Conservation (phyloP, 1,140 invertebrate genomes). For the Caenorhabditis briggsae region DNA sequence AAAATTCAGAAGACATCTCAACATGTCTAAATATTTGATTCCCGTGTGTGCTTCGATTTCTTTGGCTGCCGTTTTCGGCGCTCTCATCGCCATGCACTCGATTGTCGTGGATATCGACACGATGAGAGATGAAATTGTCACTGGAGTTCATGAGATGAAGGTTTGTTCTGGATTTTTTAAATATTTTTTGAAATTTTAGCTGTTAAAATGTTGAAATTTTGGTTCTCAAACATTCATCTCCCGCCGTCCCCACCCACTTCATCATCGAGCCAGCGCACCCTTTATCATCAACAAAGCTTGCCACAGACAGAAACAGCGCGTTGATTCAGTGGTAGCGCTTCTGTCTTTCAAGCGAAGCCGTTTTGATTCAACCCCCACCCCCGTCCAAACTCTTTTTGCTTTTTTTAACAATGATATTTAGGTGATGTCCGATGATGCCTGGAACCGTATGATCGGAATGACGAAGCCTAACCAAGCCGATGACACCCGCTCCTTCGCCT, state of each 20-base stretch:
- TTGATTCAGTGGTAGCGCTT: no score
- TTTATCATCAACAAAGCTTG: no score
- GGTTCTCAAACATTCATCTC: no score
- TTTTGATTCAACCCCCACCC: no score
- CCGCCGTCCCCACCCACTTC: no score
- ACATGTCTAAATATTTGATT: constrained; percentile 35
- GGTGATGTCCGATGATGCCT: constrained; percentile 49
- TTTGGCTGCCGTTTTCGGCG: constrained; percentile 32
- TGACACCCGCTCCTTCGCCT: background rate
- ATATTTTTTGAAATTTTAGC: no score
- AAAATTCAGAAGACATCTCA: background rate
- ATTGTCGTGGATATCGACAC: constrained; percentile 45
- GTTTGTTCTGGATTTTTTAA: background rate
- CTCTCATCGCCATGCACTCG: constrained; percentile 35
- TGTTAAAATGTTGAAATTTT: no score
- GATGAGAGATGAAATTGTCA: constrained; percentile 43
- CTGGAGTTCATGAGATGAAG: constrained; percentile 51
- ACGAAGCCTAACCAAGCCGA: constrained; percentile 7
- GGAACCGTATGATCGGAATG: constrained; percentile 47
- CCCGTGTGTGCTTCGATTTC: constrained; percentile 40
- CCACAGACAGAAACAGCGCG: no score
- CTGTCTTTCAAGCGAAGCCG: no score
- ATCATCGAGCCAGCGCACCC: no score
- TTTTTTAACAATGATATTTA: background rate
- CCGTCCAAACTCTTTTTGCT: no score